These are phyloP conservation scores for Ibidorhyncha struthersii DNA, from an alignment of 2,113 vertebrate genomes.

Conservation along the genomic window DNA sequence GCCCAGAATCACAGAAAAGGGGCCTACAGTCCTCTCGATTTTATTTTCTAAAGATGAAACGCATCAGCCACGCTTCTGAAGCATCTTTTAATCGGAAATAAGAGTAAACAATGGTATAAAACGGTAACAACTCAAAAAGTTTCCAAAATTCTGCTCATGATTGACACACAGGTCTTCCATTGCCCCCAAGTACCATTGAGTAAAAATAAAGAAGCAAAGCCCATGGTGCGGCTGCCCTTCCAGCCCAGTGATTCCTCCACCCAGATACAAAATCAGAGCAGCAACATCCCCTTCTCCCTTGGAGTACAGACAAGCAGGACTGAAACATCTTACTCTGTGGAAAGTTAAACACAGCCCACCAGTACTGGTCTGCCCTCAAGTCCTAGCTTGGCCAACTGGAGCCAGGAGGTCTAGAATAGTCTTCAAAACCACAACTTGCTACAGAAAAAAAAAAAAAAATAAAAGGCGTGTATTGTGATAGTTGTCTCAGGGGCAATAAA, in stretches of 20 bases:
- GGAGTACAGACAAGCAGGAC: neutral
- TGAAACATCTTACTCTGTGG: neutral
- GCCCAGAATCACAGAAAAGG: neutral
- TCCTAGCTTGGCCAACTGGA: neutral
- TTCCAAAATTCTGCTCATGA: slow-evolving; percentile 44
- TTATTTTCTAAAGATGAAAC: neutral
- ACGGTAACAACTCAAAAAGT: slow-evolving; percentile 67
- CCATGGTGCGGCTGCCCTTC: neutral
- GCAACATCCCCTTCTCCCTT: neutral
- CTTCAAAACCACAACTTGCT: slow-evolving; percentile 6
- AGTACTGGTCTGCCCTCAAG: neutral
- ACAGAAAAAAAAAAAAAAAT: neutral
- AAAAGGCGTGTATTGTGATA: neutral
- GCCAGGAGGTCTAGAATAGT: neutral
- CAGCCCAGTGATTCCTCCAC: neutral
- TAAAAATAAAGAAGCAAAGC: slow-evolving; percentile 12
- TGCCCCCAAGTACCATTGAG: slow-evolving; percentile 74
- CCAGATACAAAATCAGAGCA: neutral
- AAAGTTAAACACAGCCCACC: neutral
- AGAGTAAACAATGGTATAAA: slow-evolving; percentile 83
- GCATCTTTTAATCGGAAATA: slow-evolving; percentile 78
- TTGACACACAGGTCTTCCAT: neutral
- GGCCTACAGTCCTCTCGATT: fast-evolving
- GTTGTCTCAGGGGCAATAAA: slow-evolving; percentile 5
- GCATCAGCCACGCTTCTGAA: neutral